Conservation (phyloP, 2,797 vertebrate species). For the Catharus ustulatus region DNA sequence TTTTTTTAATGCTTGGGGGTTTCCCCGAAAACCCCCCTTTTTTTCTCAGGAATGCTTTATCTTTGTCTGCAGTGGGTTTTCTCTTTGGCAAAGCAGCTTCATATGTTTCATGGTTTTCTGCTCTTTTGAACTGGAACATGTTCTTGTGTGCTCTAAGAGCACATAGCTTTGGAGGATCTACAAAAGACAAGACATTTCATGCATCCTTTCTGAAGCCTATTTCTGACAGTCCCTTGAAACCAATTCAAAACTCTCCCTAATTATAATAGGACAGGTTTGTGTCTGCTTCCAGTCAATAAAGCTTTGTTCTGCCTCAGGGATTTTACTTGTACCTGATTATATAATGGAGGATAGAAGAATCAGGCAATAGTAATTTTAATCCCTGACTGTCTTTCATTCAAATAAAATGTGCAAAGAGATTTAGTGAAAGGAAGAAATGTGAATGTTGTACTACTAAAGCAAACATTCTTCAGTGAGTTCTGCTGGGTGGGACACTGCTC, state of each 20-base stretch:
- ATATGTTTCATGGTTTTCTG: background rate
- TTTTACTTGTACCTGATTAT: constrained; percentile 61
- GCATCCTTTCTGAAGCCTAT: background rate
- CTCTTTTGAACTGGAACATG: constrained; percentile 39
- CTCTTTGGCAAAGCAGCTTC: background rate
- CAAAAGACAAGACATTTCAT: constrained; percentile 30
- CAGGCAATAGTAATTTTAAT: constrained; percentile 57
- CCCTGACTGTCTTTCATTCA: constrained; percentile 31
- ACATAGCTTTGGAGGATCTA: constrained; percentile 23
- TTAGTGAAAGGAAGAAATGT: background rate
- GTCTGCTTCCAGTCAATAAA: constrained; percentile 63
- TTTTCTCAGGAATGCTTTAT: background rate
- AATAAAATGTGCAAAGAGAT: background rate
- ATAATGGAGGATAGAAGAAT: constrained; percentile 36
- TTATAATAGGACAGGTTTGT: constrained; percentile 50
- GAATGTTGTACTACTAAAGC: background rate
- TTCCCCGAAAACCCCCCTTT: rapidly evolving
- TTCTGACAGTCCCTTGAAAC: constrained; percentile 56
- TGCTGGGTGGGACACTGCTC: background rate
- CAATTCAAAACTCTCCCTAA: constrained; percentile 51
- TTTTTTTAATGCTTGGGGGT: rapidly evolving
- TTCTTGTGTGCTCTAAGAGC: background rate
- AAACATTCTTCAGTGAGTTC: background rate
- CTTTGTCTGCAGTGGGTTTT: background rate
- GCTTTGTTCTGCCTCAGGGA: constrained; percentile 62